Evolutionary conservation across 2,888 invertebrate species (phyloP).

Genomic region (Dolomedes plantarius): DNA sequence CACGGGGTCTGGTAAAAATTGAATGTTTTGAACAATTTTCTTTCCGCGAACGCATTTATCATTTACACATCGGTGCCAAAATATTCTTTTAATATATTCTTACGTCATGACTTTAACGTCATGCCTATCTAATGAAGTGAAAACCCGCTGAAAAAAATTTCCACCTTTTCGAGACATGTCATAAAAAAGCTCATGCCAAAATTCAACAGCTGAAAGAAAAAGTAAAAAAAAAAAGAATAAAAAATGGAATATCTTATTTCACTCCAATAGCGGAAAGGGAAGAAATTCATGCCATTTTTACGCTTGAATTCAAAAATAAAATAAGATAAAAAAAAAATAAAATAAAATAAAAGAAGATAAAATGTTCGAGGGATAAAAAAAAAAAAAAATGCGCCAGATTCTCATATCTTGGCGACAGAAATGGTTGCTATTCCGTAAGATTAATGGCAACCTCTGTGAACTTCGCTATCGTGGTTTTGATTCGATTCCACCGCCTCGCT

Average conservation of each 20-base stretch:
- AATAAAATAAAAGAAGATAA: too few species aligned
- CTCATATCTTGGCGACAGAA: slow-evolving; percentile 38
- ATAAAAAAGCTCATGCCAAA: slow-evolving; percentile 5
- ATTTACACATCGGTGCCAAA: not conserved
- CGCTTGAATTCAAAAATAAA: slow-evolving; percentile 49
- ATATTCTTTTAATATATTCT: slow-evolving; percentile 8
- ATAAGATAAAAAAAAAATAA: slow-evolving; percentile 12
- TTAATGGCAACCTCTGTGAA: slow-evolving; percentile 45
- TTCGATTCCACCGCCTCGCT: slow-evolving; percentile 26
- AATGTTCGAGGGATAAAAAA: slow-evolving; percentile 9
- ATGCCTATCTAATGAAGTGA: slow-evolving; percentile 9
- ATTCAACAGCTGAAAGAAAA: slow-evolving; percentile 5
- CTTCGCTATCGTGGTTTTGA: slow-evolving; percentile 47
- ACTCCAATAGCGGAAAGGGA: not conserved
- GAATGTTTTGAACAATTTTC: not conserved
- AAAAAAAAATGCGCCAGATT: slow-evolving; percentile 14
- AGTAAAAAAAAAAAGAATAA: not conserved
- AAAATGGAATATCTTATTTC: slow-evolving; percentile 10
- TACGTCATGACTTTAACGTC: slow-evolving; percentile 2
- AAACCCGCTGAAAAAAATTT: slow-evolving; percentile 1
- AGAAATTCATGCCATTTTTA: slow-evolving; percentile 33
- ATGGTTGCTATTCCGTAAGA: slow-evolving; percentile 43
- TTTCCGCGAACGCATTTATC: not conserved
- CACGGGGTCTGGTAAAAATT: not conserved
- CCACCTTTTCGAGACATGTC: slow-evolving; percentile 11